Conservation (phyloP, 2,888 invertebrate genomes). For the Andrena trimmerana region DNA sequence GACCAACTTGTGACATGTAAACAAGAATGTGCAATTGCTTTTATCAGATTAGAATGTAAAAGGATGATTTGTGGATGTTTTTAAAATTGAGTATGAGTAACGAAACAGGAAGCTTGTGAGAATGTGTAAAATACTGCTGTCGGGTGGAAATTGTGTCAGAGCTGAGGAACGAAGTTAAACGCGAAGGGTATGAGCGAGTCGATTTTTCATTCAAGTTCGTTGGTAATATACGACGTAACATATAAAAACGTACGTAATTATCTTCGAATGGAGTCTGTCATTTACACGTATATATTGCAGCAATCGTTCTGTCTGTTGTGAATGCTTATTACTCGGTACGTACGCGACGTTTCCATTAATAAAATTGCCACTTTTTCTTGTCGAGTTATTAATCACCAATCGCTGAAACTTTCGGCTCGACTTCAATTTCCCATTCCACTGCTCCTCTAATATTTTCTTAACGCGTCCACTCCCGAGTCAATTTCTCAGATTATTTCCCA, state of each 20-base stretch:
- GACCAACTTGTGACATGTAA: not conserved
- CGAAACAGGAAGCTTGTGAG: constrained; percentile 26
- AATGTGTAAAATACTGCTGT: constrained; percentile 35
- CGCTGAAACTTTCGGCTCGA: not conserved
- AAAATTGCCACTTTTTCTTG: constrained; percentile 24
- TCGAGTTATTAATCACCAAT: constrained; percentile 3
- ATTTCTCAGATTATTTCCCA: not conserved
- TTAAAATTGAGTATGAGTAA: constrained; percentile 24
- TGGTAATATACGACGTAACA: constrained; percentile 10
- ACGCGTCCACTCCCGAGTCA: not conserved
- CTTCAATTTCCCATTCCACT: not conserved
- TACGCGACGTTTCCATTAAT: constrained; percentile 33
- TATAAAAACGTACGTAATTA: constrained; percentile 44
- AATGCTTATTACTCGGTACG: constrained; percentile 13
- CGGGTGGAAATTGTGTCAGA: constrained; percentile 23
- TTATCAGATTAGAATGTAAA: not conserved
- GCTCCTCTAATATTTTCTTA: not conserved
- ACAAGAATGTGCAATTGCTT: not conserved
- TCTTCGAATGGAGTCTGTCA: constrained; percentile 28
- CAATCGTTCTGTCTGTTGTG: constrained; percentile 31
- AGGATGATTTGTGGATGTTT: constrained; percentile 30
- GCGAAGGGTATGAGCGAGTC: constrained; percentile 18
- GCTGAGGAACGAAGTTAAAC: constrained; percentile 39
- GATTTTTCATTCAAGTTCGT: constrained; percentile 38
- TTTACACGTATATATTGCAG: constrained; percentile 17